These are phyloP conservation scores for Schizaphis graminum DNA, from an alignment of 2,888 invertebrate genomes.

Conservation along the genomic window DNA sequence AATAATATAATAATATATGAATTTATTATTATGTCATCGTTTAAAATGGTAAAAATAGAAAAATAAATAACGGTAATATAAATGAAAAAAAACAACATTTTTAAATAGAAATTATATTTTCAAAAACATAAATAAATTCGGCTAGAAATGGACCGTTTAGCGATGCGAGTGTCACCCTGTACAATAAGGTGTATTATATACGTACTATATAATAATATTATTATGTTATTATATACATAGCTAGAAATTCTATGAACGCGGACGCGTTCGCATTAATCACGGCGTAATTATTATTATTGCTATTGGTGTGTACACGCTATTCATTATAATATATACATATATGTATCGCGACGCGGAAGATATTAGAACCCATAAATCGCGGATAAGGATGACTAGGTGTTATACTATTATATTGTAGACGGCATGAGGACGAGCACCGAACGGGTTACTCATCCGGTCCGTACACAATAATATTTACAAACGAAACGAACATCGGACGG, in stretches of 20 bases:
- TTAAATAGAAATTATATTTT: no score
- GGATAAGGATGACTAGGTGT: constrained; percentile 47
- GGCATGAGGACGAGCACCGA: constrained; percentile 5
- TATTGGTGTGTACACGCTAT: neutral
- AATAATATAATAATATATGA: no score
- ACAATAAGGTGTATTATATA: neutral
- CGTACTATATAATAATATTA: no score
- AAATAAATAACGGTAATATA: no score
- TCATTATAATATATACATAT: neutral
- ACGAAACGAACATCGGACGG: constrained; percentile 35
- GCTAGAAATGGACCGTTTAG: neutral
- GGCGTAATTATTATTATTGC: constrained; percentile 2
- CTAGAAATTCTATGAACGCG: neutral
- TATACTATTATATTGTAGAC: constrained; percentile 39
- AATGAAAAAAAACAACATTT: neutral
- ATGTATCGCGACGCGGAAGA: constrained; percentile 52
- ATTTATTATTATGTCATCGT: no score
- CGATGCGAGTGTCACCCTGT: neutral
- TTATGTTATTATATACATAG: neutral
- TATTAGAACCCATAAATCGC: constrained; percentile 38
- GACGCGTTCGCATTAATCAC: neutral
- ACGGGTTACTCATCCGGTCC: constrained; percentile 53
- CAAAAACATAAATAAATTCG: neutral
- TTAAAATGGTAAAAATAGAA: no score
- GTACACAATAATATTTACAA: neutral